Evolutionary conservation across 2,113 vertebrate genomes (phyloP).

Genomic region (Seriola quinqueradiata): DNA sequence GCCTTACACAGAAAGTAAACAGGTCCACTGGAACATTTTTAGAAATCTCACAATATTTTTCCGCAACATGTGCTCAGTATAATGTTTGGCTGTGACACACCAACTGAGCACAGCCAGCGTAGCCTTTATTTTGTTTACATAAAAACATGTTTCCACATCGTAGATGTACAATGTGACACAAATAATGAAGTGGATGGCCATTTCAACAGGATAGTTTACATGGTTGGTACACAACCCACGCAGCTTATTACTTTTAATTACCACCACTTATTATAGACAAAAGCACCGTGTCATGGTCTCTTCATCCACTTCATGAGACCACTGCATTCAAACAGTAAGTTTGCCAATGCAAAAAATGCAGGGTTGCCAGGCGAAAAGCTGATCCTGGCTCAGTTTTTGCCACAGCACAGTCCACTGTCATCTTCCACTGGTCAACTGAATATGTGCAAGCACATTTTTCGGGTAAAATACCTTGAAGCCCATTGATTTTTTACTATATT

Average conservation of each 20-base stretch:
- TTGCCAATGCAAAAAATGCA: constrained; percentile 6
- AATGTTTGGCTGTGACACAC: background rate
- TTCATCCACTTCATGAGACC: constrained; percentile 38
- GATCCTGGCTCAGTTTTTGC: background rate
- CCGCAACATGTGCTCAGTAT: background rate
- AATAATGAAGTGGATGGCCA: constrained; percentile 7
- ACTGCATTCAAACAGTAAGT: constrained; percentile 4
- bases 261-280: constrained; percentile 34
- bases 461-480: background rate
- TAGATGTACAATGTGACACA: constrained; percentile 15
- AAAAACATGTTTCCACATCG: constrained; percentile 14
- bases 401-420: background rate
- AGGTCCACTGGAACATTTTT: background rate
- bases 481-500: background rate
- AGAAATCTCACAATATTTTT: background rate
- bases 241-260: constrained; percentile 61
- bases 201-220: constrained; percentile 45
- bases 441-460: background rate
- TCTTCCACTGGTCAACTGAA: background rate
- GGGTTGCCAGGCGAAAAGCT: background rate
- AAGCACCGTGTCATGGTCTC: constrained; percentile 20
- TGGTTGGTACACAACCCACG: constrained; percentile 36
- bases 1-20: background rate
- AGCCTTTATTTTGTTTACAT: constrained; percentile 22
- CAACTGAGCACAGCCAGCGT: background rate